phyloP scores from a whole-genome alignment of 2,888 invertebrate genomes.

The Dascillus cervinus region DNA sequence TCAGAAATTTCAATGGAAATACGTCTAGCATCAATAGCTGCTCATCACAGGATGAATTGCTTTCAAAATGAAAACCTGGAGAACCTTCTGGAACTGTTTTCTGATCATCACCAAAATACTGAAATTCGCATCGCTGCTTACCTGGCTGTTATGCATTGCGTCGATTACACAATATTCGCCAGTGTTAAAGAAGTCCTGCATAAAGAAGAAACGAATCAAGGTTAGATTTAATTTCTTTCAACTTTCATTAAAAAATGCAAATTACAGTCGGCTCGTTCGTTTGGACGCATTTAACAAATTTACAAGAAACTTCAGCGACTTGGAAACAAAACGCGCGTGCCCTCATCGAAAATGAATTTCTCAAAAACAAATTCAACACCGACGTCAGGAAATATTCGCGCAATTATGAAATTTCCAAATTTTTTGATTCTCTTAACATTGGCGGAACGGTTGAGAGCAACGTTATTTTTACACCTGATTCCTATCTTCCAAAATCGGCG shows the following conservation, averaged over 20 bases:
- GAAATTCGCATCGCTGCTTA: slow-evolving; percentile 58
- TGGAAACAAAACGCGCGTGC: slow-evolving; percentile 50
- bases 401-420: slow-evolving; percentile 55
- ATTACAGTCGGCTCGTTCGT: slow-evolving; percentile 57
- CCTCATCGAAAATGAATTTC: slow-evolving; percentile 50
- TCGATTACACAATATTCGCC: slow-evolving; percentile 47
- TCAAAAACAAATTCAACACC: slow-evolving; percentile 53
- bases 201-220: slow-evolving; percentile 52
- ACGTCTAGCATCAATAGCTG: slow-evolving; percentile 52
- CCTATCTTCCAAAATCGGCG: slow-evolving; percentile 49
- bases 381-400: slow-evolving; percentile 58
- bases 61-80: slow-evolving; percentile 35
- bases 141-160: slow-evolving; percentile 54
- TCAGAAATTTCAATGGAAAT: slow-evolving; percentile 44
- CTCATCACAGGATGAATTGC: slow-evolving; percentile 46
- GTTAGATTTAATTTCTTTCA: slow-evolving; percentile 26
- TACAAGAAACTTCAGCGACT: slow-evolving; percentile 51
- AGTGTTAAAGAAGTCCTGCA: slow-evolving; percentile 45
- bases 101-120: slow-evolving; percentile 45
- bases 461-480: slow-evolving; percentile 50
- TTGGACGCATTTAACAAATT: slow-evolving; percentile 58
- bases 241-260: not conserved
- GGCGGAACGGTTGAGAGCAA: slow-evolving; percentile 49
- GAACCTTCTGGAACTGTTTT: slow-evolving; percentile 42
- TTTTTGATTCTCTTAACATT: slow-evolving; percentile 51